Percentiles rank a stretch among this genome's conserved stretches.
These are phyloP conservation scores for Latrodectus geometricus DNA, from an alignment of 1,140 invertebrate species.

Conservation along the genomic window DNA sequence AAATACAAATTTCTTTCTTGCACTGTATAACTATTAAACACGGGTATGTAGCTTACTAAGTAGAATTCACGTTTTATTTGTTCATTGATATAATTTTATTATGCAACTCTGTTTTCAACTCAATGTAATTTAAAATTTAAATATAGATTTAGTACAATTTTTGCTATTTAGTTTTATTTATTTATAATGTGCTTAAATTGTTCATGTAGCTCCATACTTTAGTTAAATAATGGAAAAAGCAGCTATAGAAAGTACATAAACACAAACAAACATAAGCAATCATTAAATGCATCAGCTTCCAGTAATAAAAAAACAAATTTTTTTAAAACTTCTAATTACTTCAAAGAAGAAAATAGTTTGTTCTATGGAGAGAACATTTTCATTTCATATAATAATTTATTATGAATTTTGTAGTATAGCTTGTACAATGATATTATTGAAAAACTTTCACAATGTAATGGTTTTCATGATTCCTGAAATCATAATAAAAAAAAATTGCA, in stretches of 20 bases:
- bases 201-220: no score
- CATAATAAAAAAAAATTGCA: background rate
- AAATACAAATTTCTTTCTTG: background rate
- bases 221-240: no score
- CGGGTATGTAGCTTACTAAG: background rate
- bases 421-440: background rate
- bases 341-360: background rate
- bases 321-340: conserved; percentile 22
- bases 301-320: background rate
- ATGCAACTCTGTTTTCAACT: background rate
- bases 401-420: background rate
- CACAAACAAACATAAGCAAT: background rate
- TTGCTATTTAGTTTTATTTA: no score
- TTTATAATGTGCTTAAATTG: no score
- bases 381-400: background rate
- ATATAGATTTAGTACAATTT: background rate
- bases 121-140: background rate
- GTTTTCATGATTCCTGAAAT: conserved; percentile 2
- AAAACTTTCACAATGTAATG: background rate
- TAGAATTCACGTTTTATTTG: background rate
- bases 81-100: background rate
- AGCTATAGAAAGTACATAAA: background rate
- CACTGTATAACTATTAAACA: conserved; percentile 2
- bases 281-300: background rate
- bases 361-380: conserved; percentile 6